These are phyloP conservation scores for Neuroscelio doddi DNA, from an alignment of 2,888 invertebrate genomes.

Conservation along the genomic window DNA sequence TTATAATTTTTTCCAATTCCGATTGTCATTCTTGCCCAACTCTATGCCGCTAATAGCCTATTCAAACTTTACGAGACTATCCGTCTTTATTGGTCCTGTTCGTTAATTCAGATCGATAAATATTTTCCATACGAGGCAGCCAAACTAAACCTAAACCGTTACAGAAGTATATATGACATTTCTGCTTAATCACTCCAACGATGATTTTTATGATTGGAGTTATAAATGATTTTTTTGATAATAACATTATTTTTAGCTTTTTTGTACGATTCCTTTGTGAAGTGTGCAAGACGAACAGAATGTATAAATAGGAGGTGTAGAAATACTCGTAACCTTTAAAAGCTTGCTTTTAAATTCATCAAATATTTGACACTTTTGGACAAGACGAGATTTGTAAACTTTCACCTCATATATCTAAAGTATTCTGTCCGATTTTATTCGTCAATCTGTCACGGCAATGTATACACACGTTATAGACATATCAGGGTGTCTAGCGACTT, in stretches of 20 bases:
- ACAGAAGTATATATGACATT: too few species aligned
- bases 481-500: too few species aligned
- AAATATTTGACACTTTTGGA: constrained; percentile 4
- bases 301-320: background rate
- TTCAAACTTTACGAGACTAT: background rate
- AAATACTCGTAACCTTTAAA: background rate
- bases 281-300: background rate
- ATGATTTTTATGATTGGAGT: background rate
- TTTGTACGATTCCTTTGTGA: background rate
- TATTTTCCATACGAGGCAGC: background rate
- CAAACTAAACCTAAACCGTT: too few species aligned
- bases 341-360: background rate
- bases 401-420: too few species aligned
- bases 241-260: too few species aligned
- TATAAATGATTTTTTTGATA: background rate
- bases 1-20: background rate
- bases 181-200: background rate
- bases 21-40: background rate
- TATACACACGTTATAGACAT: too few species aligned
- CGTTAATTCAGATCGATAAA: background rate
- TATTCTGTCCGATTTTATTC: too few species aligned
- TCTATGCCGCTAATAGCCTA: background rate
- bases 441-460: too few species aligned
- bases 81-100: background rate
- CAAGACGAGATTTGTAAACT: too few species aligned